Base-by-base conservation (phyloP, 1,140 invertebrate genomes). In the Caenorhabditis inopinata region DNA sequence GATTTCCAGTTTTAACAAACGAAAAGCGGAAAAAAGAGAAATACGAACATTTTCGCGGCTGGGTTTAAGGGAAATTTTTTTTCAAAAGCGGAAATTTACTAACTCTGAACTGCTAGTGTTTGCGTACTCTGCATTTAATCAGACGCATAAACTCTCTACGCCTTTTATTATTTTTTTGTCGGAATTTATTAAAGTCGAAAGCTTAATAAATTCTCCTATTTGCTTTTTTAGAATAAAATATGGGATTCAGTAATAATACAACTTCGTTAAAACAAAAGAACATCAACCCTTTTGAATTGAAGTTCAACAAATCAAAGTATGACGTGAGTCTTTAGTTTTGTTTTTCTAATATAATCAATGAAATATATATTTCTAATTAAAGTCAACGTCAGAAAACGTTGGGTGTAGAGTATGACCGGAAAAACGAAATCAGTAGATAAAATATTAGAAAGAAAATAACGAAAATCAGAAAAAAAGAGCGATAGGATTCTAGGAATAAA, bases 221-320 rank as follows among this genome's bases (percentile, higher is more conserved):
- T 9, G 32, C 12, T 38, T 42, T 68, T 38, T 38, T 0, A 29
- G 25, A 9, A 23, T 23, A n/a, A 38, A 58, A 58, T 6, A 58
- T 68, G 58, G 58, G 58, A 38, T n/a, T 68, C n/a, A 18, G 32
- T 4, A 47, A 23, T 2, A 79, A 79, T 29, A 82, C 79, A 68
- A 82, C 75, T 68, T 51, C 62, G 16, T 38, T 51, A 21, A 38
- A 46, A 14, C 38, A 76, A 29, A 82, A 82, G 53, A 83, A 82
- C 21, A 25, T 38, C n/a, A 83, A 83, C 23, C 83, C 83, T 2
- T 83, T 83, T 32, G 83, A 83, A 46, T 78, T 83, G n/a, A 83
- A 83, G 49, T 83, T 83, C 82, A 83, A 83, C 47, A 45, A 68
- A 21, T 32, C 62, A 11, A 83, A 83, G 48, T 78, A 83, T 68